Evolutionary conservation across 30 jellyfish, hydroid and myxozoan genomes (phyloP).

Genomic region (Hydractinia symbiolongicarpus): DNA sequence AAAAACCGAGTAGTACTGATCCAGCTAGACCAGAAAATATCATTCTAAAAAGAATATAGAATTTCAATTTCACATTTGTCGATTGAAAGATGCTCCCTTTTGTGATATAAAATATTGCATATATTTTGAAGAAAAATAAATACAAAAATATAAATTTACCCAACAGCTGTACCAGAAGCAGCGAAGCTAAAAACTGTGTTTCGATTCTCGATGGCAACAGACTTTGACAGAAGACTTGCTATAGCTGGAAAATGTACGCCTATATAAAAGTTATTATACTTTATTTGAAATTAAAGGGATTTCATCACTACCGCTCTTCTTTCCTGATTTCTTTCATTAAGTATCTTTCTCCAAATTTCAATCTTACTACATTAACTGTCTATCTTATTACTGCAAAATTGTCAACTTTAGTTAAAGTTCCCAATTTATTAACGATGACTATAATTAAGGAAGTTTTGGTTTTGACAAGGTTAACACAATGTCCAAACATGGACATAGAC

Average conservation of each 20-base stretch:
- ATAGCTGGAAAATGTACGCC: constrained; percentile 41
- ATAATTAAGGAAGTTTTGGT: too few species aligned
- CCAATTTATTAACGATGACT: too few species aligned
- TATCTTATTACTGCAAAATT: too few species aligned
- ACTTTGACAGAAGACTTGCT: constrained; percentile 23
- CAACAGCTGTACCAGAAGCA: constrained; percentile 43
- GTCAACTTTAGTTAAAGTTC: too few species aligned
- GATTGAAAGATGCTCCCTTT: neutral
- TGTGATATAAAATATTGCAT: neutral
- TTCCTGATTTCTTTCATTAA: too few species aligned
- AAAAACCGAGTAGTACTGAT: constrained; percentile 24
- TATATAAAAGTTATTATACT: neutral
- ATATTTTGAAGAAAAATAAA: neutral
- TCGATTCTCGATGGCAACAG: constrained; percentile 20
- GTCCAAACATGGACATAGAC: too few species aligned
- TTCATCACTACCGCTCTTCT: neutral
- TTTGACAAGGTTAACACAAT: too few species aligned
- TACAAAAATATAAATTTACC: constrained; percentile 24
- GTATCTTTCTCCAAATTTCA: too few species aligned
- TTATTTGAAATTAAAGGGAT: neutral
- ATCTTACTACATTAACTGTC: too few species aligned
- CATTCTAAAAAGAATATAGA: constrained; percentile 19
- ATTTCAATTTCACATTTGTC: neutral
- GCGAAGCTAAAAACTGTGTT: constrained; percentile 36
- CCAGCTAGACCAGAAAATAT: constrained; percentile 40